Evolutionary conservation across 2,797 vertebrate genomes (phyloP), one percentile per base, ranked within the genome.

Genomic region (Hydrocynus forskahlii): DNA sequence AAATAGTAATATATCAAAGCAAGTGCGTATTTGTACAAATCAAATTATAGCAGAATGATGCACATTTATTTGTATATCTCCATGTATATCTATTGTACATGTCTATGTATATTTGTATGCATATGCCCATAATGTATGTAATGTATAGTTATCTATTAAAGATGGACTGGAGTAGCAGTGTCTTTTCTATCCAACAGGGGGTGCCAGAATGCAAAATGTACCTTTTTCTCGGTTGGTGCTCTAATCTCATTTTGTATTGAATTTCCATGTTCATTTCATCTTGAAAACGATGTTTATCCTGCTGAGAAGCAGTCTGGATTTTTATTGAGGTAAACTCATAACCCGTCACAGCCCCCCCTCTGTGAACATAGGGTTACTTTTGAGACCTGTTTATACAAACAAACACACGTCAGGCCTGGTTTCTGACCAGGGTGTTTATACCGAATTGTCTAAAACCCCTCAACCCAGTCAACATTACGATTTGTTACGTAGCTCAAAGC

Each of bases 11-110:
- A 14, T 48, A 77, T 73, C 74, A 76, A 23, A 35, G 74, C 74
- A 63, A 81, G 2, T 71, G 75, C 68, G 70, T 86, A 84, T 87
- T 78, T 87, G 62, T 83, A 29, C 29, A 29, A 29, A 29, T 29
- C 1, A 29, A 29, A 29, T 29, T 29, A 4, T 25, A 59, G 52
- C 83, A 71, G n/a, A 2, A 55, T 52, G 62, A 29, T 78, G 60
- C 85, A 83, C 86, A 76, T 88, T 77, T 87, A 86, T 90, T 85
- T 88, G 78, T 85, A 88, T 87, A 87, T 88, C 80, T 86, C 83
- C 68, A 81, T 83, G 80, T 89, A 88, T 81, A 92, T 85, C 85
- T 91, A 91, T 84, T 92, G 90, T 92, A 87, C 92, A 91, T 50
- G 17, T 55, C 10, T 74, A 75, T 38, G 17, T 48, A n/a, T 60